These are phyloP conservation scores for Cyprinodon brontotheroides DNA, from an alignment of 2,113 vertebrate species.

Conservation along the genomic window DNA sequence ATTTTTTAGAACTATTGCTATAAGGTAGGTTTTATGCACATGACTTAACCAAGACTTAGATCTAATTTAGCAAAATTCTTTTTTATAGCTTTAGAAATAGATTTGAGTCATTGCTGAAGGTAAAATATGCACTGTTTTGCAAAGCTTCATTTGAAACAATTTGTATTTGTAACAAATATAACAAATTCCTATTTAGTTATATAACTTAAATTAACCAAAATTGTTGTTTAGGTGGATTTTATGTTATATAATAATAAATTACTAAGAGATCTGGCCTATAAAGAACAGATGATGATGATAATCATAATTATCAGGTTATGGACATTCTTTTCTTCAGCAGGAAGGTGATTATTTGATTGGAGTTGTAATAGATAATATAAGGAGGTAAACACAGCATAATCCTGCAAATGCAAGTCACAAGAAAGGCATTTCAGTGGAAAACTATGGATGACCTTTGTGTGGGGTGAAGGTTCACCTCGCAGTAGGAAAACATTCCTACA, in stretches of 20 bases:
- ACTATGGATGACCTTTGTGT: too few relatives aligned
- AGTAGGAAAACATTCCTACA: too few relatives aligned
- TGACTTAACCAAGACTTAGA: background rate
- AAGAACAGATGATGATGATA: too few relatives aligned
- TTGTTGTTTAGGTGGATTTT: background rate
- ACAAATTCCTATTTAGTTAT: background rate
- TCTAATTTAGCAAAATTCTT: background rate
- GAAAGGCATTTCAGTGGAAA: too few relatives aligned
- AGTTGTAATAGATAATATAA: too few relatives aligned
- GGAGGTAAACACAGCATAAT: too few relatives aligned
- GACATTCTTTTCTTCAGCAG: background rate
- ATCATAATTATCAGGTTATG: background rate
- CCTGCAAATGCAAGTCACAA: too few relatives aligned
- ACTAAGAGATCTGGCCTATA: too few relatives aligned
- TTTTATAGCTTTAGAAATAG: constrained; percentile 15
- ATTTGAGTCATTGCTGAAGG: constrained; percentile 36
- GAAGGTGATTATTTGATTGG: too few relatives aligned
- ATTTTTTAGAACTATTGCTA: background rate
- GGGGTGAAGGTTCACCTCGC: too few relatives aligned
- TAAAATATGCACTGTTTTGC: constrained; percentile 3
- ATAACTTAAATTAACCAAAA: background rate
- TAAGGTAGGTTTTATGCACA: background rate
- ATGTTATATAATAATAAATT: too few relatives aligned
- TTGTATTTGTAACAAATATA: background rate
- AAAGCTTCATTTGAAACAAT: background rate